Evolutionary conservation across 1,140 invertebrate genomes (phyloP).

Genomic region (Apis dorsata): DNA sequence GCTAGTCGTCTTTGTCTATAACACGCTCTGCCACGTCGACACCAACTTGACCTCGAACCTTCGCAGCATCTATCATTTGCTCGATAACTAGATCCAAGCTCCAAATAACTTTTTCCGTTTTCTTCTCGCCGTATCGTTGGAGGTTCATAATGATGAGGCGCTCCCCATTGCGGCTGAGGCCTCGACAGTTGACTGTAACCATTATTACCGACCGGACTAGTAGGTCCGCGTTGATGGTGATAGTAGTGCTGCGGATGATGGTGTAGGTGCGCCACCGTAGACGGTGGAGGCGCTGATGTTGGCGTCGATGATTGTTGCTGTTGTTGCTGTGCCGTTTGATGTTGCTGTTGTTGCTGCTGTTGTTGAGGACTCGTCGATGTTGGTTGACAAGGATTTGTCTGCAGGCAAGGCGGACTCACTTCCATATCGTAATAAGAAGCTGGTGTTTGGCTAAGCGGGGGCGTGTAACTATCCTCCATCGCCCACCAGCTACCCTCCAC

Average conservation of each 20-base stretch:
- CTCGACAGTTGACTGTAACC: conserved; percentile 76
- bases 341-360: conserved; percentile 57
- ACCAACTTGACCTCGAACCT: conserved; percentile 87
- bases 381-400: conserved; percentile 66
- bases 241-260: conserved; percentile 65
- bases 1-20: conserved; percentile 92
- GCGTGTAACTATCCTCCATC: conserved; percentile 75
- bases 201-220: conserved; percentile 62
- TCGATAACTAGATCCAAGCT: conserved; percentile 86
- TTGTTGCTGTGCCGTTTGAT: conserved; percentile 45
- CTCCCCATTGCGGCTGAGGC: conserved; percentile 79
- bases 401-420: conserved; percentile 69
- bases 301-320: conserved; percentile 58
- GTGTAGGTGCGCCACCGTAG: conserved; percentile 59
- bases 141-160: conserved; percentile 82
- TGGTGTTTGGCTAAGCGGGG: conserved; percentile 65
- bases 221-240: conserved; percentile 66
- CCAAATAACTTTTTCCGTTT: conserved; percentile 94
- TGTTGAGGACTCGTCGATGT: conserved; percentile 51
- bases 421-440: conserved; percentile 74
- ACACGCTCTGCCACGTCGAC: conserved; percentile 86
- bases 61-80: conserved; percentile 86
- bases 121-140: conserved; percentile 92
- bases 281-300: conserved; percentile 47
- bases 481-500: conserved; percentile 79